A percentile compares a stretch with the other conserved stretches of the same genome.
phyloP scores from a whole-genome alignment of 1,140 invertebrate genomes.

The Solenopsis invicta region DNA sequence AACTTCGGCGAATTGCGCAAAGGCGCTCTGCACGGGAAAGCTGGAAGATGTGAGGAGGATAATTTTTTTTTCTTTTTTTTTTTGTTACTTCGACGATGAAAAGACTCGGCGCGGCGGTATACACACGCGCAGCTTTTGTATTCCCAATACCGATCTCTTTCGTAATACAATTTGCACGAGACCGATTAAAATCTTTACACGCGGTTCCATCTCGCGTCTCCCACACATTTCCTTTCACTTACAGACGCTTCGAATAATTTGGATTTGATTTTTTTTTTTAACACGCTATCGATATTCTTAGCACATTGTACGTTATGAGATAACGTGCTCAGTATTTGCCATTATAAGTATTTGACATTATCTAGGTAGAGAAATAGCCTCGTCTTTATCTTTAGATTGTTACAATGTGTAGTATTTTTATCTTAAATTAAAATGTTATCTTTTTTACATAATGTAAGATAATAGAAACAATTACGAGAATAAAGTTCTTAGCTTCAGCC shows the following conservation, averaged over 20 bases:
- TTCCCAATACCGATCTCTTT: slow-evolving; percentile 35
- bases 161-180: slow-evolving; percentile 52
- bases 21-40: slow-evolving; percentile 62
- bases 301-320: too few species aligned
- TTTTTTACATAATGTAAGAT: too few species aligned
- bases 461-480: too few species aligned
- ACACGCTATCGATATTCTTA: background rate
- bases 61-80: slow-evolving; percentile 37
- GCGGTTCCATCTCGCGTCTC: background rate
- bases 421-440: too few species aligned
- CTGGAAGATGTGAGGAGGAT: slow-evolving; percentile 68
- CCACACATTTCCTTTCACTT: slow-evolving; percentile 17
- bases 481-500: too few species aligned
- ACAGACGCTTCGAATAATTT: slow-evolving; percentile 27
- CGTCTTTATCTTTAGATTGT: too few species aligned
- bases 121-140: slow-evolving; percentile 34
- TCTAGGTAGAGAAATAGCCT: too few species aligned
- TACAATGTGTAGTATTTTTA: too few species aligned
- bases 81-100: slow-evolving; percentile 54
- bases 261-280: background rate
- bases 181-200: slow-evolving; percentile 38
- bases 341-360: too few species aligned
- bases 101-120: background rate
- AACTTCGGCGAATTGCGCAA: slow-evolving; percentile 69
- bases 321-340: too few species aligned